Conservation (phyloP, 2,113 vertebrate species). For the Nymphicus hollandicus region DNA sequence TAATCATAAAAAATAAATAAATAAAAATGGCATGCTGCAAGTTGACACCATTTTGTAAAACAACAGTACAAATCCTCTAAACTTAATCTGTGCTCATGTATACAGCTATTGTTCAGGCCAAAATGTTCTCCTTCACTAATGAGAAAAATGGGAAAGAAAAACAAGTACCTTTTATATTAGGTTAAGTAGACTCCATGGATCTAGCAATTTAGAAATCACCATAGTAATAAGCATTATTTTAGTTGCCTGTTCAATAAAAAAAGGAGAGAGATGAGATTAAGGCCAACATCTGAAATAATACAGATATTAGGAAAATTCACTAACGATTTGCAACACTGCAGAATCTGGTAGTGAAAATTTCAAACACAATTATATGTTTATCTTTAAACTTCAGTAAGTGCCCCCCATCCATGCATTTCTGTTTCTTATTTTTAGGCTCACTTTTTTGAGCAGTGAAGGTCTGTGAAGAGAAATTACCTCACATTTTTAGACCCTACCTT, state of each 20-base stretch:
- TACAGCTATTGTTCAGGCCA: background rate
- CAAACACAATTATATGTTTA: background rate
- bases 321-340: background rate
- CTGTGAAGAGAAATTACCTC: background rate
- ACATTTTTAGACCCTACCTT: background rate
- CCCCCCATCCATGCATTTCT: background rate
- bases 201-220: conserved; percentile 22
- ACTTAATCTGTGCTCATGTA: background rate
- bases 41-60: conserved; percentile 20
- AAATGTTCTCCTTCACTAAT: background rate
- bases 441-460: background rate
- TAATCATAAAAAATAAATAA: background rate
- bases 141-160: background rate
- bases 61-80: conserved; percentile 11
- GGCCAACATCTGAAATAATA: background rate
- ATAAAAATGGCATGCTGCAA: background rate
- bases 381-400: background rate
- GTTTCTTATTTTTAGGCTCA: background rate
- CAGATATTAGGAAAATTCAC: background rate
- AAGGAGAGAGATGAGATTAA: background rate
- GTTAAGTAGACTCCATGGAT: background rate
- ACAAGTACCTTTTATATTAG: background rate
- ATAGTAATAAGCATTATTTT: background rate
- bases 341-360: background rate
- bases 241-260: background rate